Base-by-base conservation (phyloP, 1,140 invertebrate species). In the Formica exsecta region DNA sequence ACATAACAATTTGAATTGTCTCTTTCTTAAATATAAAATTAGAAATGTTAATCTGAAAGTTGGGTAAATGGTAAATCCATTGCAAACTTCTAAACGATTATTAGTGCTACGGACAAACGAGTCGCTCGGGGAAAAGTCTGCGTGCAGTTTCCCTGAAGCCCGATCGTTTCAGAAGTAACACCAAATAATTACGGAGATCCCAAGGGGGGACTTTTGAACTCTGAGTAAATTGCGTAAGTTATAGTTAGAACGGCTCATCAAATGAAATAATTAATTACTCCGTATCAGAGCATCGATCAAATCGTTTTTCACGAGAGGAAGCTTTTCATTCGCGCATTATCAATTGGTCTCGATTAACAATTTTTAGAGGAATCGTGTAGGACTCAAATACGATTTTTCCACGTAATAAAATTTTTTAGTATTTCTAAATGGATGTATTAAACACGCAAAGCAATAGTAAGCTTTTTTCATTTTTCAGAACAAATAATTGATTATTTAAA, bases 141-240 rank as follows among this genome's bases (percentile, higher is more conserved):
- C 68, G 25, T 68, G 9, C 59, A 73, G 36, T 65, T 64, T 77
- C 44, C 32, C 32, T 32, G 3, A 32, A 32, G 36, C 41, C 22
- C n/a, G 71, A 75, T 84, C 25, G 48, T 44, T 65, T 13, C 25
- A 9, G 59, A 62, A 36, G 71, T n/a, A 61, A 65, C 32, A 16
- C 73, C 44, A 54, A 57, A 76, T 85, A 85, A 85, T 85, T 85
- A 85, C 38, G 1, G 8, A 65, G 29, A 57, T 77, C 81, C 61
- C 64, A 64, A 36, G 29, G 19, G 73, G 73, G 25, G 73, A 48
- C 22, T 77, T 77, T 36, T 32, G 5, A 84, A 74, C 54, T 65
- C 32, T 16, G n/a, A 44, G 36, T 25, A 85, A 77, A 85, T 85
- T 85, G 44, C 48, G 19, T 32, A 77, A 85, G 44, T 85, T 85